phyloP scores from a whole-genome alignment of 2,113 vertebrate genomes.

The Alaudala cheleensis region DNA sequence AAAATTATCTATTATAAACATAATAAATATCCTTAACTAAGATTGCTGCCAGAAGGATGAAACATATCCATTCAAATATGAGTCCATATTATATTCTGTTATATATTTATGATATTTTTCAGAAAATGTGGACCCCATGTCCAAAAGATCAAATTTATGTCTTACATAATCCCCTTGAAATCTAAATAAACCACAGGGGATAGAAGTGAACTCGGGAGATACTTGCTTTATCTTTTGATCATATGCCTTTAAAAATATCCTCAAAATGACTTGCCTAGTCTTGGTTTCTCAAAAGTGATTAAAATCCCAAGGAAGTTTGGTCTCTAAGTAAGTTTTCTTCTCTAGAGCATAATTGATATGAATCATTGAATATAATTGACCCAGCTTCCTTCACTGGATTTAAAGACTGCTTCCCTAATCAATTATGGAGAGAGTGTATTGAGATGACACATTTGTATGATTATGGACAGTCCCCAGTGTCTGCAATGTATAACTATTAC shows the following conservation, averaged over 20 bases:
- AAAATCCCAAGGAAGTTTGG: not conserved
- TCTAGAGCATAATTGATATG: not conserved
- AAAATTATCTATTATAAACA: not conserved
- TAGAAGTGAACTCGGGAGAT: not conserved
- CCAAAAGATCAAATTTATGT: not conserved
- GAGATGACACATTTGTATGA: not conserved
- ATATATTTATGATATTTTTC: not conserved
- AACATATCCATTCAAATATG: not conserved
- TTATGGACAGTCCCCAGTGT: not conserved
- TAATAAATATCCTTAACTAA: not conserved
- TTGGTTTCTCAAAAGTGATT: not conserved
- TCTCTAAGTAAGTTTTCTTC: not conserved
- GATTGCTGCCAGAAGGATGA: not conserved
- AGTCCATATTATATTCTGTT: not conserved
- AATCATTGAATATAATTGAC: not conserved
- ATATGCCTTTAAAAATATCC: not conserved
- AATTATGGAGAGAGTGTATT: not conserved
- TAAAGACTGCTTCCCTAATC: not conserved
- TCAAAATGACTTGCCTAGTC: not conserved
- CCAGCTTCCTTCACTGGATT: not conserved
- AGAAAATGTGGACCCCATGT: not conserved
- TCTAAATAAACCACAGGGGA: not conserved
- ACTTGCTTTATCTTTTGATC: not conserved
- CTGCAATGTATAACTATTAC: not conserved
- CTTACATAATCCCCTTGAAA: not conserved